phyloP scores from a whole-genome alignment of 2,797 vertebrate species.

The Ptychobarbus kaznakovi region DNA sequence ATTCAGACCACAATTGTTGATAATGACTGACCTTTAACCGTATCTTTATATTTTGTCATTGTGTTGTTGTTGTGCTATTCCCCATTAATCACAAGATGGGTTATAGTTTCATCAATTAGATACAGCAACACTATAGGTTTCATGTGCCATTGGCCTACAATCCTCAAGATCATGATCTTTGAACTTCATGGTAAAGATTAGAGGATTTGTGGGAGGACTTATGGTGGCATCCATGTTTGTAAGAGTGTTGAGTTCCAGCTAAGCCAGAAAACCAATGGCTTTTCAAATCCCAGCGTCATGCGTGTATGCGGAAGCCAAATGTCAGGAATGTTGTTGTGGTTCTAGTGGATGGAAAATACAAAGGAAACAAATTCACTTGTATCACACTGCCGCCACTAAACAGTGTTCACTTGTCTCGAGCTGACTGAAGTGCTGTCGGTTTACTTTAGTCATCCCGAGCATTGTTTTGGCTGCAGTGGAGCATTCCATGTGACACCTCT shows the following conservation, averaged over 20 bases:
- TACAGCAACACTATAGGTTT: not conserved
- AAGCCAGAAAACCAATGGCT: constrained; percentile 11
- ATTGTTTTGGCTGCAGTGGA: constrained; percentile 20
- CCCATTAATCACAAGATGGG: not conserved
- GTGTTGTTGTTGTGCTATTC: not conserved
- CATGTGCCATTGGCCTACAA: not conserved
- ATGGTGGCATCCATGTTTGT: not conserved
- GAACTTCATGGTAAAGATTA: constrained; percentile 16
- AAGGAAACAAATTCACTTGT: not conserved
- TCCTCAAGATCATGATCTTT: not conserved
- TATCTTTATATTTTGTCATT: not conserved
- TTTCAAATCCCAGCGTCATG: not conserved
- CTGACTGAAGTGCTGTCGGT: constrained; percentile 1
- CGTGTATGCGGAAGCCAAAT: constrained; percentile 4
- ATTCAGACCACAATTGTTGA: constrained; percentile 7
- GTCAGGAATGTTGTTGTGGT: constrained; percentile 12
- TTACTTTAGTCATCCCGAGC: constrained; percentile 27
- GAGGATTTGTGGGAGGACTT: not conserved
- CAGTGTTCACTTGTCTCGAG: constrained; percentile 15
- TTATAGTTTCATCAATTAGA: not conserved
- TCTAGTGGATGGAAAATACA: not conserved
- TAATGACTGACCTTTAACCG: not conserved
- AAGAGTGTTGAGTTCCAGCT: not conserved
- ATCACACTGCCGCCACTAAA: not conserved
- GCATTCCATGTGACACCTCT: constrained; percentile 13